These are phyloP conservation scores for Dermatemys mawii DNA, from an alignment of 2,113 vertebrate species.

Conservation along the genomic window DNA sequence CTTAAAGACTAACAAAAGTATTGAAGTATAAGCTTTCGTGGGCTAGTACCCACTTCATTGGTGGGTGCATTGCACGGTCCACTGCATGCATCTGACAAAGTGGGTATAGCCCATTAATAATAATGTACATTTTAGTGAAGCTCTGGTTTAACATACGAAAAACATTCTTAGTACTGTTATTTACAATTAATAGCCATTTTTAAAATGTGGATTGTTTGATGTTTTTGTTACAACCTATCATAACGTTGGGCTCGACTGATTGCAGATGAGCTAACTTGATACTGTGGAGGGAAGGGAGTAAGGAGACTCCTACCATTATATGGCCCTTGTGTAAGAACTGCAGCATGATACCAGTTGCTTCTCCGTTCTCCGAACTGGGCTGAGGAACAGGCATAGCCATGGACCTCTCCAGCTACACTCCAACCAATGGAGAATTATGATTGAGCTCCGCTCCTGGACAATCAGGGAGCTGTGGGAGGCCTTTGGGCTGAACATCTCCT, in stretches of 20 bases:
- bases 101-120: too few relatives aligned
- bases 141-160: not conserved
- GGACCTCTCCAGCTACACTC: not conserved
- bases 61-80: too few relatives aligned
- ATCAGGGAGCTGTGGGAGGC: not conserved
- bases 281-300: not conserved
- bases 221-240: not conserved
- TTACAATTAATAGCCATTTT: not conserved
- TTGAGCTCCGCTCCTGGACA: not conserved
- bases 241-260: not conserved
- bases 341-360: not conserved
- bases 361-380: not conserved
- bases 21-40: too few relatives aligned
- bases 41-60: too few relatives aligned
- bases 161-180: not conserved
- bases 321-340: not conserved
- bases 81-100: too few relatives aligned
- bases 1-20: too few relatives aligned
- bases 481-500: fast-evolving
- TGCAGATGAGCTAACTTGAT: not conserved
- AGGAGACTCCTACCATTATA: not conserved
- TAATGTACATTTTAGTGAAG: not conserved
- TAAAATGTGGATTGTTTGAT: not conserved
- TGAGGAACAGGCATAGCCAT: not conserved
- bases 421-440: not conserved